phyloP scores from a whole-genome alignment of 2,797 vertebrate species.

The Centropyge bicolor region DNA sequence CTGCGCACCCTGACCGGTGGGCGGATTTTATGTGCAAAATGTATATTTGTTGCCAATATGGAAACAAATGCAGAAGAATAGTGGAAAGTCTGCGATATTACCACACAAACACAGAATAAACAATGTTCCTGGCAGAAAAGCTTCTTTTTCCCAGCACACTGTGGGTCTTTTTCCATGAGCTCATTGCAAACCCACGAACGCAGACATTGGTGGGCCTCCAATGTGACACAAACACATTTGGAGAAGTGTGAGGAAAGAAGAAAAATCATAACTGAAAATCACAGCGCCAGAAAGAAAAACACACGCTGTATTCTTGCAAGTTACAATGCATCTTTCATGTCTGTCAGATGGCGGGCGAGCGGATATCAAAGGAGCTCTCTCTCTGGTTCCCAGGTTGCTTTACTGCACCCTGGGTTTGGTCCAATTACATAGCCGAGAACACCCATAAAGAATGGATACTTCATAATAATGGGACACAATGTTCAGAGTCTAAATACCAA shows the following conservation, averaged over 20 bases:
- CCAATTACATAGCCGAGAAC: constrained; percentile 45
- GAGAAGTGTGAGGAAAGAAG: constrained; percentile 70
- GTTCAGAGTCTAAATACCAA: constrained; percentile 18
- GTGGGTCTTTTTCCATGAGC: constrained; percentile 81
- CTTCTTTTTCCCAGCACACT: constrained; percentile 76
- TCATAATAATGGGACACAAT: constrained; percentile 34
- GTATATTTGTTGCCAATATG: constrained; percentile 35
- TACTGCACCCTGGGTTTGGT: constrained; percentile 50
- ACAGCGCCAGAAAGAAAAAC: constrained; percentile 54
- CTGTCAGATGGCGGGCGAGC: constrained; percentile 25
- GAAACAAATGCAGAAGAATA: constrained; percentile 62
- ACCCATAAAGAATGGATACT: constrained; percentile 35
- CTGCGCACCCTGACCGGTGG: constrained; percentile 11
- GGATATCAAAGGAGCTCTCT: constrained; percentile 24
- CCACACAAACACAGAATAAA: constrained; percentile 75
- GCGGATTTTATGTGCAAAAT: constrained; percentile 39
- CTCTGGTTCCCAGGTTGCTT: constrained; percentile 55
- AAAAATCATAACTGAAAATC: constrained; percentile 64
- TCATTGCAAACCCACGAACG: constrained; percentile 79
- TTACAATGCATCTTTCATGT: constrained; percentile 75
- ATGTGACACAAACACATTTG: constrained; percentile 76
- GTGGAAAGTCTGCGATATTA: constrained; percentile 77
- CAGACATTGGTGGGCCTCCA: constrained; percentile 77
- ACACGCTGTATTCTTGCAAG: constrained; percentile 54
- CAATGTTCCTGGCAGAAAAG: constrained; percentile 76